These are phyloP conservation scores for Amphiura filiformis DNA, from an alignment of 35 echinoderm and acorn worm species.

Conservation along the genomic window DNA sequence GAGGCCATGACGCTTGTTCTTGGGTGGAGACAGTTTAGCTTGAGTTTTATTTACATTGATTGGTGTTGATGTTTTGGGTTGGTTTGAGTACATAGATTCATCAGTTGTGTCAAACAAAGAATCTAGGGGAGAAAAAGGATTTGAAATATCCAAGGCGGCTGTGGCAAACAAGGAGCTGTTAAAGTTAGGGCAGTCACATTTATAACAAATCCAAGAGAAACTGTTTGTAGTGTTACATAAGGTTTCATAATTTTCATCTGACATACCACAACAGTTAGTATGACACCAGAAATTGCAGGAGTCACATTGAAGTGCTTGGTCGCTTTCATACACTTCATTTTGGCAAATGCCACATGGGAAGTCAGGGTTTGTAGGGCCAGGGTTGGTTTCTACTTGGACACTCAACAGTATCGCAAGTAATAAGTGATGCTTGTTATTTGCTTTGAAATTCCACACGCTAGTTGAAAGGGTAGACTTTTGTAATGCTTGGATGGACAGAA, in stretches of 20 bases:
- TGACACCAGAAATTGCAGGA: slow-evolving; percentile 51
- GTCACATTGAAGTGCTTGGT: slow-evolving; percentile 45
- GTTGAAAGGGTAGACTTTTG: background rate
- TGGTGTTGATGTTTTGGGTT: background rate
- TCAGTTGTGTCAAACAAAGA: background rate
- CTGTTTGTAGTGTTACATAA: background rate
- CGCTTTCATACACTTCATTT: slow-evolving; percentile 17
- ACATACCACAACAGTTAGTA: slow-evolving; percentile 22
- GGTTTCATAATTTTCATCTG: background rate
- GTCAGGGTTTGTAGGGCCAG: slow-evolving; percentile 5
- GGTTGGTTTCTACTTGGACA: slow-evolving; percentile 50
- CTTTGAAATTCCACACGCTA: background rate
- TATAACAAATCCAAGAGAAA: slow-evolving; percentile 40
- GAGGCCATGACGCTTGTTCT: background rate
- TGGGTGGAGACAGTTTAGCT: background rate
- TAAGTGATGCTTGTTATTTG: background rate
- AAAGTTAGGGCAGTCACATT: slow-evolving; percentile 23
- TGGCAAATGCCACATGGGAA: slow-evolving; percentile 45
- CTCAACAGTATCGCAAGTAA: background rate
- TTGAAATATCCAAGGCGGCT: background rate
- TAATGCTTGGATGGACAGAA: background rate
- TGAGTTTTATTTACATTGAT: background rate
- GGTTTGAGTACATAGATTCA: background rate
- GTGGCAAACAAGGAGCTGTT: background rate
- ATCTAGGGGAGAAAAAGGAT: slow-evolving; percentile 7